phyloP scores from a whole-genome alignment of 1,140 invertebrate species.

The Saxidomus purpurata region DNA sequence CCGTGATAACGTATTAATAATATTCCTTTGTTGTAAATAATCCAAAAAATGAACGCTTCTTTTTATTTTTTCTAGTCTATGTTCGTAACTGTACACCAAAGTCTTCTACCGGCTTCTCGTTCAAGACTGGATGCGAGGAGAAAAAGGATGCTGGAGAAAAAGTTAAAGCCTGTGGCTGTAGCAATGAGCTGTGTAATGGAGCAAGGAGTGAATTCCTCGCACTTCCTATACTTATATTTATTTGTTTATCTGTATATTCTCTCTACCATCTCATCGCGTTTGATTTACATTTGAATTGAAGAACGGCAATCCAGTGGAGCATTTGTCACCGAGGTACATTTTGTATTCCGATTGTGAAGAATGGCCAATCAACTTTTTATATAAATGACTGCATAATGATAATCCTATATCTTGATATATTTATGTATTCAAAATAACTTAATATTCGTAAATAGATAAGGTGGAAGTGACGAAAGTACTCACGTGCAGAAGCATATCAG shows the following conservation, averaged over 20 bases:
- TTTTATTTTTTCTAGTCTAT: neutral
- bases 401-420: too few species aligned
- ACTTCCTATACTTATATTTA: neutral
- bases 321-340: too few species aligned
- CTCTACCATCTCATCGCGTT: neutral
- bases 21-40: too few species aligned
- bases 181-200: neutral
- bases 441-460: too few species aligned
- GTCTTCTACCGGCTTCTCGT: neutral
- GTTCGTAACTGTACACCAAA: neutral
- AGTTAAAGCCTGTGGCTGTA: neutral
- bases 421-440: too few species aligned
- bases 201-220: neutral
- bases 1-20: too few species aligned
- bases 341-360: too few species aligned
- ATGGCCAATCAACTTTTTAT: too few species aligned
- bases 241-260: neutral
- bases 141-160: neutral
- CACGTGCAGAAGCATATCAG: too few species aligned
- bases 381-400: too few species aligned
- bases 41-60: neutral
- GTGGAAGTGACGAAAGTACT: too few species aligned
- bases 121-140: slow-evolving; percentile 5
- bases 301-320: too few species aligned
- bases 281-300: neutral